phyloP scores from a whole-genome alignment of 1,140 invertebrate species.

The Temnothorax curvispinosus region DNA sequence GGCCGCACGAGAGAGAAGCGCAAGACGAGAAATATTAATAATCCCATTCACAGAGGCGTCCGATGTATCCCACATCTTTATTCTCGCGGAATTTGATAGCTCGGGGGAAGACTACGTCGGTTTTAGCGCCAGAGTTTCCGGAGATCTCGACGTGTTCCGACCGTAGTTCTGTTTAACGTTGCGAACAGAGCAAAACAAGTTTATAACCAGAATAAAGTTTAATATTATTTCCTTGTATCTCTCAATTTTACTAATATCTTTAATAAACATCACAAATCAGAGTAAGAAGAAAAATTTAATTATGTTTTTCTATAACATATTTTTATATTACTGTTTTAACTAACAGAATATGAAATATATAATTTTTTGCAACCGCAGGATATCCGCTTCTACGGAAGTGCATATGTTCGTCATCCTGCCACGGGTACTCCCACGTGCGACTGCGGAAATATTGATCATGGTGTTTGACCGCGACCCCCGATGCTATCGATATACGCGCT shows the following conservation, averaged over 20 bases:
- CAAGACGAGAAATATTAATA: constrained; percentile 76
- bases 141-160: neutral
- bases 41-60: constrained; percentile 75
- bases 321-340: neutral
- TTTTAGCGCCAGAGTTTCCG: constrained; percentile 47
- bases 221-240: neutral
- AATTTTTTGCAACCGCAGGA: neutral
- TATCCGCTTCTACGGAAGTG: neutral
- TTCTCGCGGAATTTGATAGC: constrained; percentile 74
- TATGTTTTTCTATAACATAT: neutral
- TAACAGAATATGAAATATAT: neutral
- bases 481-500: constrained; percentile 46
- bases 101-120: constrained; percentile 69
- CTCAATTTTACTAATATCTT: neutral
- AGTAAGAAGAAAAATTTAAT: neutral
- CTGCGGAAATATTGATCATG: constrained; percentile 50
- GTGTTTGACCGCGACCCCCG: constrained; percentile 46
- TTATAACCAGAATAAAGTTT: neutral
- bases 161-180: neutral
- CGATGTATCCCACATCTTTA: constrained; percentile 74
- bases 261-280: neutral
- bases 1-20: constrained; percentile 43
- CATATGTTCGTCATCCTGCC: neutral
- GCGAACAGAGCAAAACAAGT: neutral
- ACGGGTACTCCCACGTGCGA: constrained; percentile 23